phyloP scores from a whole-genome alignment of 1,140 invertebrate genomes.

The Eubasilissa regina region DNA sequence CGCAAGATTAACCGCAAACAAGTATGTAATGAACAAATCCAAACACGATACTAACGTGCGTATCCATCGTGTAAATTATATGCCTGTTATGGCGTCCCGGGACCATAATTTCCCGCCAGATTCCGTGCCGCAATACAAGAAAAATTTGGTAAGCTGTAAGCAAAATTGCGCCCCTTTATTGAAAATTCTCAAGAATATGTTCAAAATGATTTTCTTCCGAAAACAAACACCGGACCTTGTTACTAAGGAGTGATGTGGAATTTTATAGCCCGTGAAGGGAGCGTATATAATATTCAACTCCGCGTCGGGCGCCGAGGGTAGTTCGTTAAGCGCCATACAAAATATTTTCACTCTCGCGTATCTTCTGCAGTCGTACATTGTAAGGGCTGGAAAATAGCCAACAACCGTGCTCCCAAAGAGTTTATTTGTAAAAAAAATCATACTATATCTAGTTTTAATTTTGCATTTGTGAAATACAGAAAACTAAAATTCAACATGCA shows the following conservation, averaged over 20 bases:
- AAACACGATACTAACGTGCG: constrained; percentile 59
- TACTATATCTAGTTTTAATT: too few species aligned
- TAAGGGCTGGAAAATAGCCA: not conserved
- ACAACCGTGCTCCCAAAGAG: not conserved
- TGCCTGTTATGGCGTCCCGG: constrained; percentile 43
- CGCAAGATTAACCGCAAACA: constrained; percentile 61
- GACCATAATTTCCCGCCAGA: constrained; percentile 41
- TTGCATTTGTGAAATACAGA: too few species aligned
- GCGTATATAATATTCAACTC: constrained; percentile 20
- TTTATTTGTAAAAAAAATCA: too few species aligned
- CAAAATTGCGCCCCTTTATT: not conserved
- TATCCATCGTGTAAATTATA: constrained; percentile 59
- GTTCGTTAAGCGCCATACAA: constrained; percentile 45
- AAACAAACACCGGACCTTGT: too few species aligned
- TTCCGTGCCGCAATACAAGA: not conserved
- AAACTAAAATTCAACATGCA: too few species aligned
- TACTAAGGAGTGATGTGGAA: not conserved
- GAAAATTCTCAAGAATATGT: not conserved
- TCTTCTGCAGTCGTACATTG: not conserved
- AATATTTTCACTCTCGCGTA: constrained; percentile 29
- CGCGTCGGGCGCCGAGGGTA: constrained; percentile 31
- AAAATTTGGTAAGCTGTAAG: not conserved
- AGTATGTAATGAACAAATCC: constrained; percentile 61
- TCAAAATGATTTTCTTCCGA: too few species aligned
- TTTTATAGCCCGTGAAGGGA: constrained; percentile 30